Evolutionary conservation across 64 coral and sea anemone species (phyloP).

Genomic region (Anthopleura sola): DNA sequence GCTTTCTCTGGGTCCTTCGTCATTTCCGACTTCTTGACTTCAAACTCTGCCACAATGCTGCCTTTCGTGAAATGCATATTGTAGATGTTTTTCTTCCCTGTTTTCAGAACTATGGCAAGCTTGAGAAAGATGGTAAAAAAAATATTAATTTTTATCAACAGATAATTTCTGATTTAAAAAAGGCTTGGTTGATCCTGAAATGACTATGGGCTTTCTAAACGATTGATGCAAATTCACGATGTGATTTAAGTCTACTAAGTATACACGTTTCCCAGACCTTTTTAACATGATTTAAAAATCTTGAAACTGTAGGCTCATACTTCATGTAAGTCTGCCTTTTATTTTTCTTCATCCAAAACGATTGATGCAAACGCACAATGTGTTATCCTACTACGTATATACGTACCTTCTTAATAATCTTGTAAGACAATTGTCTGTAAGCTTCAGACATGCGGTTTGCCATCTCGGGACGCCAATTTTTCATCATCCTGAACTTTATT

Average conservation of each 20-base stretch:
- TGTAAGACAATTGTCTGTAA: not conserved
- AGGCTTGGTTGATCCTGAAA: no score
- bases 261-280: no score
- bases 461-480: not conserved
- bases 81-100: not conserved
- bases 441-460: not conserved
- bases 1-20: not conserved
- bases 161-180: no score
- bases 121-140: not conserved
- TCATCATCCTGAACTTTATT: constrained; percentile 10
- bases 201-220: no score
- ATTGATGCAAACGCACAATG: no score
- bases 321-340: no score
- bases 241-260: no score
- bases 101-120: not conserved
- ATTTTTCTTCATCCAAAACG: no score
- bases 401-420: not conserved
- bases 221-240: no score
- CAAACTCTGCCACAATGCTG: constrained; percentile 4
- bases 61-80: not conserved
- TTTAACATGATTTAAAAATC: no score
- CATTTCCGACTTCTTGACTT: not conserved
- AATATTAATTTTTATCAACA: not conserved
- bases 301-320: no score
- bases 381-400: not conserved